These are phyloP conservation scores for Norana najaformis DNA, from an alignment of 2,888 invertebrate species.

Conservation along the genomic window DNA sequence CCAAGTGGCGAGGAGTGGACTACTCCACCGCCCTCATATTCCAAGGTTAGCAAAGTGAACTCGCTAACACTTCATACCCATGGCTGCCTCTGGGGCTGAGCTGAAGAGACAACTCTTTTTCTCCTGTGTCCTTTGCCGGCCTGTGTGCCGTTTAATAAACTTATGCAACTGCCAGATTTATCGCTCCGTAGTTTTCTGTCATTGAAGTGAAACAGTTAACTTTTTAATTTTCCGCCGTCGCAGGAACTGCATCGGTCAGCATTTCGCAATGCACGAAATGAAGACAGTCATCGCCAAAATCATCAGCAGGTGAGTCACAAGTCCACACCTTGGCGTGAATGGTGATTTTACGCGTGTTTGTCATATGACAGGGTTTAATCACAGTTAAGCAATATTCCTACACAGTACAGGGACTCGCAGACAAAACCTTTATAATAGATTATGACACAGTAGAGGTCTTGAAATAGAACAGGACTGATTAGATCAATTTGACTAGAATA, in stretches of 20 bases:
- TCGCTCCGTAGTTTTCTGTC: neutral
- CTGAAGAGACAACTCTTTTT: neutral
- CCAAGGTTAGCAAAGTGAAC: too few species aligned
- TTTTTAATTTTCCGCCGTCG: neutral
- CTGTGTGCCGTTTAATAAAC: too few species aligned
- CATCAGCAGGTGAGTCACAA: slow-evolving; percentile 46
- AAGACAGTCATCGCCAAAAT: slow-evolving; percentile 51
- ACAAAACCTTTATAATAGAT: too few species aligned
- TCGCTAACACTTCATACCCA: too few species aligned
- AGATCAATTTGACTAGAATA: too few species aligned
- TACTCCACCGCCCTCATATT: too few species aligned
- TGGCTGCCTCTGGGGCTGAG: neutral
- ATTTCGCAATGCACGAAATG: slow-evolving; percentile 57
- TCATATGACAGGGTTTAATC: neutral
- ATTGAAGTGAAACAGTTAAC: neutral
- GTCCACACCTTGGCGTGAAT: neutral
- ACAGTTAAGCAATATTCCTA: neutral
- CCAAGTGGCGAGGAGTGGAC: too few species aligned
- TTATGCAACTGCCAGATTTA: too few species aligned
- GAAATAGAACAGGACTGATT: too few species aligned
- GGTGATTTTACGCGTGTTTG: too few species aligned
- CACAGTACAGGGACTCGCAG: too few species aligned
- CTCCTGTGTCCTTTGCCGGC: neutral
- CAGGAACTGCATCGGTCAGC: slow-evolving; percentile 57
- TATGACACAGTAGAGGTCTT: too few species aligned